A percentile compares a stretch with the other conserved stretches of the same genome.
Conservation (phyloP, 2,113 vertebrate species). For the Lycocorax pyrrhopterus region DNA sequence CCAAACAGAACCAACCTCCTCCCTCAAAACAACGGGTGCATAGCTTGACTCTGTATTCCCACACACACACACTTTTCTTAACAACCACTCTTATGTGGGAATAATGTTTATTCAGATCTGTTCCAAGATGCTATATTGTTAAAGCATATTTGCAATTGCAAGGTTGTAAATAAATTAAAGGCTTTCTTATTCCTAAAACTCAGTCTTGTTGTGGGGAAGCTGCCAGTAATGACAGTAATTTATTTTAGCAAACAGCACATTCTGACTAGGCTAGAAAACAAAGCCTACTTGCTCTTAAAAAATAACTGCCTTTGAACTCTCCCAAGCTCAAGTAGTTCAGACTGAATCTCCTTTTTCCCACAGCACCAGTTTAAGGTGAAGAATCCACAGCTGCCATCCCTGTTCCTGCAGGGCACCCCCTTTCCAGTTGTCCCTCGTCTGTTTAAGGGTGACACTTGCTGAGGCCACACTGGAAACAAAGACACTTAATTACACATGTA, state of each 20-base stretch:
- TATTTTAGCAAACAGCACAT: slow-evolving; percentile 12
- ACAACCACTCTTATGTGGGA: slow-evolving; percentile 23
- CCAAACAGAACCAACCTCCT: not conserved
- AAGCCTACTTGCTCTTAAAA: slow-evolving; percentile 22
- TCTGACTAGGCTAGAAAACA: slow-evolving; percentile 33
- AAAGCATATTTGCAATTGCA: slow-evolving; percentile 21
- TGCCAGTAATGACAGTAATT: slow-evolving; percentile 35
- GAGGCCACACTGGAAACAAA: not conserved
- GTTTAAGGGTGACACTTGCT: not conserved
- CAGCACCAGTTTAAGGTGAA: not conserved
- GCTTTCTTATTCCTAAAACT: slow-evolving; percentile 39
- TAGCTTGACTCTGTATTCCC: not conserved
- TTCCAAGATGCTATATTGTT: slow-evolving; percentile 25
- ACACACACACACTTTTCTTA: not conserved
- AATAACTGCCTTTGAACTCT: slow-evolving; percentile 54
- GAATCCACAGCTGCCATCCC: not conserved
- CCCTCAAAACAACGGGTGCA: not conserved
- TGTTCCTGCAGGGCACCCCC: not conserved
- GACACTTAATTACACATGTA: fast-evolving
- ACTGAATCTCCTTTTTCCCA: not conserved
- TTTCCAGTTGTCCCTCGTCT: not conserved
- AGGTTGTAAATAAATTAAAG: slow-evolving; percentile 47
- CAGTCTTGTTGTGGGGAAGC: not conserved
- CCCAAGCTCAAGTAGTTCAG: not conserved
- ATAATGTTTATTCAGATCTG: slow-evolving; percentile 25